Evolutionary conservation across 2,888 invertebrate genomes (phyloP).

Genomic region (Norana najaformis): DNA sequence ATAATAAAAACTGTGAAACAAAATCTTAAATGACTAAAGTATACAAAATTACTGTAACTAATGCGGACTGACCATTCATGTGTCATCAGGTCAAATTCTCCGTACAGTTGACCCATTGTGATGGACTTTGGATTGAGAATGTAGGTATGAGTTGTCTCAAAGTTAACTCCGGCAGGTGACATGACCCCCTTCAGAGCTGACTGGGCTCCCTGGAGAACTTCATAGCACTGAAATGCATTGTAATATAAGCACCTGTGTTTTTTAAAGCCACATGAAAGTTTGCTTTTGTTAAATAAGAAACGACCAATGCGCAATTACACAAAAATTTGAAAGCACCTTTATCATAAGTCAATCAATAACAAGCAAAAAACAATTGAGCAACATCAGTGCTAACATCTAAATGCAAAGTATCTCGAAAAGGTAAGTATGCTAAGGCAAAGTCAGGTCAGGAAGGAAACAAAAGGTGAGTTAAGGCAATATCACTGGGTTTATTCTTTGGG

Average conservation of each 20-base stretch:
- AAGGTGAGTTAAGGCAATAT: neutral
- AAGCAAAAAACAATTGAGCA: neutral
- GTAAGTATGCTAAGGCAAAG: neutral
- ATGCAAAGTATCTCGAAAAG: neutral
- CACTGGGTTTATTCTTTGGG: neutral
- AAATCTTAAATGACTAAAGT: neutral
- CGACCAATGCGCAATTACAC: neutral
- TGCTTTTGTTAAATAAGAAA: neutral
- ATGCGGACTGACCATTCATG: conserved; percentile 64
- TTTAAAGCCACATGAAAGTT: neutral
- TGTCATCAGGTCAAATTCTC: conserved; percentile 63
- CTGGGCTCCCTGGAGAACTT: conserved; percentile 70
- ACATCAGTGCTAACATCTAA: neutral
- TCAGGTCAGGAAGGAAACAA: neutral
- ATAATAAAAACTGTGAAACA: neutral
- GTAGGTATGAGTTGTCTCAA: conserved; percentile 65
- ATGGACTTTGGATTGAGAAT: conserved; percentile 65
- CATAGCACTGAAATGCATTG: conserved; percentile 59
- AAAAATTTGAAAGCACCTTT: neutral
- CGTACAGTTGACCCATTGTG: conserved; percentile 65
- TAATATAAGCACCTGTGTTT: neutral
- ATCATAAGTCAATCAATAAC: neutral
- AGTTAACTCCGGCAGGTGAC: conserved; percentile 74
- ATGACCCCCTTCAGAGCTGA: conserved; percentile 70
- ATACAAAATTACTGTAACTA: neutral